phyloP scores from a whole-genome alignment of 1,140 invertebrate species.

The Pseudomyrmex cubaensis region DNA sequence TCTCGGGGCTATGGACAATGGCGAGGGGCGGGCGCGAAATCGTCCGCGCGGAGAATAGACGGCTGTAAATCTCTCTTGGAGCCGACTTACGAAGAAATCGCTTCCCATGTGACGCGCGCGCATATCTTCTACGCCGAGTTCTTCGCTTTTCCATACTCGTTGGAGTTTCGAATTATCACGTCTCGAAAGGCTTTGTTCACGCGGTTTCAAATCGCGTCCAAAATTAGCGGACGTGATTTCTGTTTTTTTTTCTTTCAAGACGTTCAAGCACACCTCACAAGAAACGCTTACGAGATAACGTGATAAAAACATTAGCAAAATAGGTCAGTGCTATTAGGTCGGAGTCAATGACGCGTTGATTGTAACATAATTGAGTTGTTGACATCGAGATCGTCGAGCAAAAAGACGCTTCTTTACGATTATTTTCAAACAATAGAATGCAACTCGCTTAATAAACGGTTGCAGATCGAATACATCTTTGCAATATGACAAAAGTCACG shows the following conservation, averaged over 20 bases:
- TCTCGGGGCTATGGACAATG: conserved; percentile 68
- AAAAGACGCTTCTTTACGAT: conserved; percentile 10
- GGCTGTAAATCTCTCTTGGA: conserved; percentile 68
- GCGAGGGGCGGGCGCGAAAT: conserved; percentile 51
- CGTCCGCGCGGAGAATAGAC: conserved; percentile 56
- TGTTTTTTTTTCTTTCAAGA: neutral
- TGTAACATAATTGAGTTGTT: conserved; percentile 57
- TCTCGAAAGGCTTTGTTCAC: conserved; percentile 26
- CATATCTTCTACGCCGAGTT: conserved; percentile 33
- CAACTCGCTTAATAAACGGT: neutral
- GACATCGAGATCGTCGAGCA: conserved; percentile 7
- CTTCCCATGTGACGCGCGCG: conserved; percentile 38
- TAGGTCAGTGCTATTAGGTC: conserved; percentile 39
- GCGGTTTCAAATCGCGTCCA: neutral
- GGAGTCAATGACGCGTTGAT: conserved; percentile 36
- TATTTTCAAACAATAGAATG: conserved; percentile 19
- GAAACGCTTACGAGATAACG: neutral
- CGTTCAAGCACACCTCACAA: neutral
- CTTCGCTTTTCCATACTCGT: conserved; percentile 3
- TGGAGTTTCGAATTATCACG: neutral
- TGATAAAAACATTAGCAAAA: conserved; percentile 36
- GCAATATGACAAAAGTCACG: neutral
- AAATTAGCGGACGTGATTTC: neutral
- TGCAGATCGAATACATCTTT: neutral
- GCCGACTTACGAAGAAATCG: conserved; percentile 58